Evolutionary conservation across 2,113 vertebrate genomes (phyloP).

Genomic region (Pseudolaguvia tuberculata): DNA sequence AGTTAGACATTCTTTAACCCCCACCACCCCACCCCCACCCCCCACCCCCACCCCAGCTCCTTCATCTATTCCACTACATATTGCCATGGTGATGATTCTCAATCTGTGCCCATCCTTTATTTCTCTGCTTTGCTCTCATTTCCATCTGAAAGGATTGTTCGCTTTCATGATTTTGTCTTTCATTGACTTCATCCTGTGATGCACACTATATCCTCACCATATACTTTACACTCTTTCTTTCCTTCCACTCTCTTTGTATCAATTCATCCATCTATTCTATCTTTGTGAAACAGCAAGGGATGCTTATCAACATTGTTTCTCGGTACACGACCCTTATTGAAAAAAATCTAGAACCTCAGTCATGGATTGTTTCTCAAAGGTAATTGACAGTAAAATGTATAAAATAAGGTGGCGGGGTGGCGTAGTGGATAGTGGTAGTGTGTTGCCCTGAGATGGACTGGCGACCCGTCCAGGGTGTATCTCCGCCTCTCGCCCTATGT

Average conservation of each 20-base stretch:
- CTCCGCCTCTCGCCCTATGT: too few species aligned
- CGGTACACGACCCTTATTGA: constrained; percentile 37
- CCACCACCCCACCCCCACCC: too few species aligned
- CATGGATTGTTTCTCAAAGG: constrained; percentile 21
- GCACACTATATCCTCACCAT: constrained; percentile 36
- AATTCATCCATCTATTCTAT: constrained; percentile 23
- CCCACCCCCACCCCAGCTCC: constrained; percentile 7
- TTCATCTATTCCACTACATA: constrained; percentile 38
- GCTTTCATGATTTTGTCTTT: constrained; percentile 32
- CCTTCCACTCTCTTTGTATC: constrained; percentile 22
- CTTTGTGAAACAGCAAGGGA: constrained; percentile 33
- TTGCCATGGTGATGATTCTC: constrained; percentile 52
- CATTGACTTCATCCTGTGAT: constrained; percentile 35
- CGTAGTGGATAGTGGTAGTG: too few species aligned
- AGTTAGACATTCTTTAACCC: constrained; percentile 33
- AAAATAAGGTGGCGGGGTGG: too few species aligned
- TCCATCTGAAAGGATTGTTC: constrained; percentile 55
- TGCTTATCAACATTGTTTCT: constrained; percentile 40
- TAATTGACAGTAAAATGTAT: constrained; percentile 24
- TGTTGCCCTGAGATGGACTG: too few species aligned
- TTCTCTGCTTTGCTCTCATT: constrained; percentile 50
- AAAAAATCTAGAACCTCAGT: constrained; percentile 34
- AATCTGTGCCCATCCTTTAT: constrained; percentile 41
- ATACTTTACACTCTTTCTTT: constrained; percentile 12
- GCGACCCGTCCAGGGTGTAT: too few species aligned